Base-by-base conservation (phyloP, 2,797 vertebrate genomes). In the Fistularia commersonii region DNA sequence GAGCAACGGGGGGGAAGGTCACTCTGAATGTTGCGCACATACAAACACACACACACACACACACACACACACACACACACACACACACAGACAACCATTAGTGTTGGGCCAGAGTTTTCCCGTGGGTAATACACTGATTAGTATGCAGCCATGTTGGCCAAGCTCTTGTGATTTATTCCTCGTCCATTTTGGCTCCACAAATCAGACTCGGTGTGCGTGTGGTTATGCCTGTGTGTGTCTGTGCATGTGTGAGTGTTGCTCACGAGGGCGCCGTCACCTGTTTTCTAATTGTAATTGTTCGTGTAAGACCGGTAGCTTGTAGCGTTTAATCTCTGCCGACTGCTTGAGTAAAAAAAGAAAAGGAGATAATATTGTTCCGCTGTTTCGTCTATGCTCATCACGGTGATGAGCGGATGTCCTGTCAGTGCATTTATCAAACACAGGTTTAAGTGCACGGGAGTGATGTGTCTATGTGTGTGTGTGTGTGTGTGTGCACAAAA, bases 111-210 rank as follows among this genome's bases (percentile, higher is more conserved):
- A 67, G 55, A 57, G 67, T 75, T 74, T 64, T 74, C 76, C 75
- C 57, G 49, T 65, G 69, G 71, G 74, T 66, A 79, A 80, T 69
- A 57, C 54, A 54, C 68, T 80, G 65, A 81, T 88, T 82, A 81
- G 70, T 78, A 83, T 88, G 77, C 82, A 78, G 69, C 71, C 64
- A 79, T 77, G 66, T 72, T 72, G 64, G 47, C 69, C 32, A 7
- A 48, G 70, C 71, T 61, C 65, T 56, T 64, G 48, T 84, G 81
- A 81, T 82, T 83, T 79, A 78, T 81, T 79, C 45, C 23, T 45
- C 50, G 51, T 79, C 70, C 61, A 81, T 78, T 85, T 80, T 55
- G 54, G 58, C 52, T 76, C 53, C 45, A 67, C 66, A 69, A 69
- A 80, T 67, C 65, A 69, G 43, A 40, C 32, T 34, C 7, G 1